Conservation (phyloP, 2,888 invertebrate species). For the Vanessa cardui region DNA sequence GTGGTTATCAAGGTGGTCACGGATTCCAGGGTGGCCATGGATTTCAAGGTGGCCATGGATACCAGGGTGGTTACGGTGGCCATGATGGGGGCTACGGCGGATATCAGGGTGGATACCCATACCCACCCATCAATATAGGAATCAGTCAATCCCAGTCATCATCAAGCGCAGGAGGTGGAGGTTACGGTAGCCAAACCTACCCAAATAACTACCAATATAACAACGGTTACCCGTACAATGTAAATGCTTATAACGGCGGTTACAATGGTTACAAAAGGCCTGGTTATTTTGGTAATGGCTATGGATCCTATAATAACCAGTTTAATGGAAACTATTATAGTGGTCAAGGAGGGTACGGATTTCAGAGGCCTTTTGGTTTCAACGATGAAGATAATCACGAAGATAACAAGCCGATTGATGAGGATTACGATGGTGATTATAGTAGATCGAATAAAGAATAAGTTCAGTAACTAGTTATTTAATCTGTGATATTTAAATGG, state of each 20-base stretch:
- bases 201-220: slow-evolving; percentile 45
- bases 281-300: slow-evolving; percentile 59
- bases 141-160: slow-evolving; percentile 76
- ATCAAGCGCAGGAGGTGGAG: slow-evolving; percentile 64
- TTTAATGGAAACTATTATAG: slow-evolving; percentile 73
- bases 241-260: slow-evolving; percentile 44
- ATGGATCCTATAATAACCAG: slow-evolving; percentile 64
- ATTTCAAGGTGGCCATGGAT: slow-evolving; percentile 20
- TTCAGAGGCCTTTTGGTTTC: slow-evolving; percentile 52
- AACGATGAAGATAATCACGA: slow-evolving; percentile 50
- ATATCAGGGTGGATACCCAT: slow-evolving; percentile 49
- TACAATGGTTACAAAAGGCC: slow-evolving; percentile 48
- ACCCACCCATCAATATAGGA: slow-evolving; percentile 70
- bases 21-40: slow-evolving; percentile 30
- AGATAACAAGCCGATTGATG: slow-evolving; percentile 41
- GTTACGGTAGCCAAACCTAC: slow-evolving; percentile 52
- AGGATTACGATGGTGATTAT: slow-evolving; percentile 49
- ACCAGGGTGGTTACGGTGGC: slow-evolving; percentile 10
- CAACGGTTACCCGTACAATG: slow-evolving; percentile 40
- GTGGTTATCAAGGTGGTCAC: slow-evolving; percentile 21
- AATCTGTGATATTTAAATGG: slow-evolving; percentile 35
- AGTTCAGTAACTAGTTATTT: neutral
- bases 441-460: slow-evolving; percentile 44
- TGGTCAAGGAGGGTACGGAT: slow-evolving; percentile 43
- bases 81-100: slow-evolving; percentile 36